phyloP scores from a whole-genome alignment of 2,113 vertebrate species.

The Lampris megalopsis region DNA sequence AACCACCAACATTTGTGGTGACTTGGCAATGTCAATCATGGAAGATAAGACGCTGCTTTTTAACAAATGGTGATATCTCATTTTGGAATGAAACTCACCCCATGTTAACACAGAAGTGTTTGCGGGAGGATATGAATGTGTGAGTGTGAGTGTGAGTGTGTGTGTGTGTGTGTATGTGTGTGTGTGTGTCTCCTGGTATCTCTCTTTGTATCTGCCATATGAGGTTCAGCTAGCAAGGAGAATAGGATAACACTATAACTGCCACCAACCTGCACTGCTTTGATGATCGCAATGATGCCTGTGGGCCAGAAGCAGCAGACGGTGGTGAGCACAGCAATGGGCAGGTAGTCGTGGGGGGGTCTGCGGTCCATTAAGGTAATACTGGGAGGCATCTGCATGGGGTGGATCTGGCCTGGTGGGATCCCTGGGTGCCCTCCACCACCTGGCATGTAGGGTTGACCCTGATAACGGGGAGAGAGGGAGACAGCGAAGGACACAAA shows the following conservation, averaged over 20 bases:
- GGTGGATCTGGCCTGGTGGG: constrained; percentile 80
- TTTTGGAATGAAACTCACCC: background rate
- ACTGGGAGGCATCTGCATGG: constrained; percentile 88
- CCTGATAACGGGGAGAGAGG: constrained; percentile 57
- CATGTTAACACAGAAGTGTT: too few relatives aligned
- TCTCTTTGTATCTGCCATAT: background rate
- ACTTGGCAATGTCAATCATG: background rate
- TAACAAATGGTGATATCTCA: background rate
- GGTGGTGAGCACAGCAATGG: constrained; percentile 93
- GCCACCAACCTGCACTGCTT: constrained; percentile 89
- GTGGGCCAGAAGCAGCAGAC: constrained; percentile 97
- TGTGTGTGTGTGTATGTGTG: background rate
- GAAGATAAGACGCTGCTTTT: too few relatives aligned
- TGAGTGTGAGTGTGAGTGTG: too few relatives aligned
- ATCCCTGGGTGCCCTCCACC: constrained; percentile 75
- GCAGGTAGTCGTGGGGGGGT: constrained; percentile 94
- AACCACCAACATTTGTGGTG: background rate
- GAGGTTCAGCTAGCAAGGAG: constrained; percentile 23
- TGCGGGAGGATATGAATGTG: too few relatives aligned
- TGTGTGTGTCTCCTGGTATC: background rate
- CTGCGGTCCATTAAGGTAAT: constrained; percentile 90
- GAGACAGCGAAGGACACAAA: background rate
- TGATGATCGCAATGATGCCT: constrained; percentile 94
- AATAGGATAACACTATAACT: constrained; percentile 13
- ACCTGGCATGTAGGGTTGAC: constrained; percentile 80